Evolutionary conservation across 2,888 invertebrate species (phyloP), one percentile per base, ranked within the genome.

Genomic region (Drosophila hamatofila): DNA sequence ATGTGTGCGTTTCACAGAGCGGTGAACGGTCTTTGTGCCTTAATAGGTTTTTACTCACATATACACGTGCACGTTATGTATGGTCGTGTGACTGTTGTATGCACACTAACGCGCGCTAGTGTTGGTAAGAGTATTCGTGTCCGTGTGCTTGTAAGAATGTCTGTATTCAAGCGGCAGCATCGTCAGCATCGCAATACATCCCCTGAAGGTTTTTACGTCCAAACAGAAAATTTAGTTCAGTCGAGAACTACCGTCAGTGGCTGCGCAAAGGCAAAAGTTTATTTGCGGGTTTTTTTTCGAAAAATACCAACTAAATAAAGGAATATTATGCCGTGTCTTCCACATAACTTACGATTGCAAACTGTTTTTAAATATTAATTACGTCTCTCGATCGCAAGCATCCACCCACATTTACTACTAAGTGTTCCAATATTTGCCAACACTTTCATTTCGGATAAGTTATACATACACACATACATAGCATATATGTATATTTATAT

Each of bases 181-280:
- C 83, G 55, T 57, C 80, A 69, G 76, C 76, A 77, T 76, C 75
- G 71, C 61, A 48, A 62, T 73, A 88, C 86, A 92, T 92, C 92
- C 93, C 93, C 93, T 81, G 85, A 89, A 93, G 92, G 92, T 92
- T 81, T 92, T 91, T 91, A 89, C 82, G 89, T 84, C 91, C 91
- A 90, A 91, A 89, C 89, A 90, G 90, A 91, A 91, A 91, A 90
- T 89, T 89, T 80, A 81, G 89, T 91, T 91, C 91, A 91, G 91
- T 91, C 89, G 90, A 91, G 90, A 91, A 91, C 86, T 90, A 91
- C 89, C 88, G 88, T 91, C 90, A 90, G 89, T 91, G 87, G 86
- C 91, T 91, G 90, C 91, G 89, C 90, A 89, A 91, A 91, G 91
- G 90, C 85, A 90, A 69, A 86, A 80, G 84, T 85, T 87, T 84